phyloP scores from a whole-genome alignment of 2,113 vertebrate species.

The Xiphophorus maculatus region DNA sequence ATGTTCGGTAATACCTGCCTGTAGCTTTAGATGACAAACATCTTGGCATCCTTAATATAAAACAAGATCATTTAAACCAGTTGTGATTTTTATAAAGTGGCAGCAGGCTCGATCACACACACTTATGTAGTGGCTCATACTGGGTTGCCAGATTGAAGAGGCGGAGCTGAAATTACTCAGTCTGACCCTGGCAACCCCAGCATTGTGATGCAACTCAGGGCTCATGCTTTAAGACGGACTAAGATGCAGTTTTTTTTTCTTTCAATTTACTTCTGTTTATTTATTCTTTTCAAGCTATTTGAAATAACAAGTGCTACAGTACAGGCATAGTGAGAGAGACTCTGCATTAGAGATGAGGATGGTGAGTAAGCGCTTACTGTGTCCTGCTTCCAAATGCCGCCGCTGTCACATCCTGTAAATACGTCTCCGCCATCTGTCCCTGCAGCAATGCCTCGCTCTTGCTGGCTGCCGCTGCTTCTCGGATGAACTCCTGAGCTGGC shows the following conservation, averaged over 20 bases:
- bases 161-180: constrained; percentile 56
- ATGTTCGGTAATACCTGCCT: background rate
- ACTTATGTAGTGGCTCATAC: constrained; percentile 3
- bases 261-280: constrained; percentile 12
- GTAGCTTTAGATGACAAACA: background rate
- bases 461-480: constrained; percentile 20
- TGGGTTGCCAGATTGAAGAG: constrained; percentile 66
- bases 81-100: background rate
- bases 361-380: constrained; percentile 57
- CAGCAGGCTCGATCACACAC: background rate
- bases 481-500: constrained; percentile 30
- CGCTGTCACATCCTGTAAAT: constrained; percentile 68
- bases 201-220: constrained; percentile 58
- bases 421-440: constrained; percentile 62
- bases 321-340: constrained; percentile 5
- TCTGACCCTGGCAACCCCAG: constrained; percentile 54
- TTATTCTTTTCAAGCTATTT: constrained; percentile 26
- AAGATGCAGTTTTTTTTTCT: constrained; percentile 28
- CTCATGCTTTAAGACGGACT: constrained; percentile 29
- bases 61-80: constrained; percentile 13
- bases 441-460: constrained; percentile 39
- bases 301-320: constrained; percentile 15
- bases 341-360: constrained; percentile 48
- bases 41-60: constrained; percentile 1
- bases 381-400: constrained; percentile 53